These are phyloP conservation scores for Drosophila ohnishii DNA, from an alignment of 1,140 invertebrate genomes.

Conservation along the genomic window DNA sequence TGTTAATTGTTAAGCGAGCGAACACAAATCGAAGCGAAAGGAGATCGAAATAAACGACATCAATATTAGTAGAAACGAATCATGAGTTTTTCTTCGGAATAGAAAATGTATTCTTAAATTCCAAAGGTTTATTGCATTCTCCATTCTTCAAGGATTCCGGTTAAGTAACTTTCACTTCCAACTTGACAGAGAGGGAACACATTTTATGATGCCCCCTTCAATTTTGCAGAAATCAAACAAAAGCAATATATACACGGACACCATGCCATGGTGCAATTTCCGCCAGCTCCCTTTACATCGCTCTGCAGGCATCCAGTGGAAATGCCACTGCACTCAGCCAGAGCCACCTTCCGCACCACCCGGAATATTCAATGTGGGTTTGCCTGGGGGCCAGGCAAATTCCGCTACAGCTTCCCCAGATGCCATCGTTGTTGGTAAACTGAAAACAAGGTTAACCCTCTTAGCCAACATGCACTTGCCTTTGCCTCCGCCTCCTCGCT, in stretches of 20 bases:
- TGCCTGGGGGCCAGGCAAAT: background rate
- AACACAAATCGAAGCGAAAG: conserved; percentile 55
- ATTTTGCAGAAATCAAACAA: conserved; percentile 30
- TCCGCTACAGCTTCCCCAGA: conserved; percentile 9
- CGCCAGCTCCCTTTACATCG: conserved; percentile 10
- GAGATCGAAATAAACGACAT: conserved; percentile 39
- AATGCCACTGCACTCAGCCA: conserved; percentile 23
- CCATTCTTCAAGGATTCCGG: background rate
- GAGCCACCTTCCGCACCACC: background rate
- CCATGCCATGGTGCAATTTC: conserved; percentile 30
- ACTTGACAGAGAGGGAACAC: background rate
- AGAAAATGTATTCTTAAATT: background rate
- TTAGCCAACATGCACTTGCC: conserved; percentile 8
- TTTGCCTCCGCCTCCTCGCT: background rate
- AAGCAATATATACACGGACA: conserved; percentile 8
- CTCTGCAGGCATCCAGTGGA: background rate
- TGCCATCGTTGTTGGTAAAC: conserved; percentile 10
- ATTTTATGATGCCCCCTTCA: conserved; percentile 13
- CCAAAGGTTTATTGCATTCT: background rate
- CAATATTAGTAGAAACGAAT: conserved; percentile 20
- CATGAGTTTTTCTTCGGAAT: no score
- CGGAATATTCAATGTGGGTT: conserved; percentile 34
- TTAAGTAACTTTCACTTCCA: conserved; percentile 4
- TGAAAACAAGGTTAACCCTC: conserved; percentile 30
- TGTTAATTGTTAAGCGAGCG: conserved; percentile 62